Evolutionary conservation across 2,797 vertebrate genomes (phyloP).

Genomic region (Artibeus lituratus): DNA sequence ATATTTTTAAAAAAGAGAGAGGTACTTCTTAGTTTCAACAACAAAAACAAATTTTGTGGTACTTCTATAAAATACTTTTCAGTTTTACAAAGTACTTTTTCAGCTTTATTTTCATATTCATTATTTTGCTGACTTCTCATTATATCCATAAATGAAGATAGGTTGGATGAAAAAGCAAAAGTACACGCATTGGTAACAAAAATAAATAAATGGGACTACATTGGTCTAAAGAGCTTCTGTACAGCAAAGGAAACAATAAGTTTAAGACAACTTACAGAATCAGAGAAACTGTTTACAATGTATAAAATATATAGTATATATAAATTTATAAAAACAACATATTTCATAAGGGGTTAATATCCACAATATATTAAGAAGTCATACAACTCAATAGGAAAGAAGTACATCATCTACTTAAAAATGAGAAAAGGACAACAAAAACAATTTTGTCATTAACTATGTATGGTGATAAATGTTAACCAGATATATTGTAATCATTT

Average conservation of each 20-base stretch:
- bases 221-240: neutral
- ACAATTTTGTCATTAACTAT: neutral
- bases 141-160: neutral
- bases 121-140: neutral
- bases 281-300: neutral
- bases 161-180: neutral
- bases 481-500: neutral
- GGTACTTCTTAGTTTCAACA: no score
- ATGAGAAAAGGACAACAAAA: neutral
- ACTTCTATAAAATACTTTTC: neutral
- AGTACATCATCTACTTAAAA: neutral
- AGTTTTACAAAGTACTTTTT: neutral
- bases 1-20: no score
- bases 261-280: neutral
- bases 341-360: neutral
- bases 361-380: neutral
- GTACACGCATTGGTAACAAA: neutral
- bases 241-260: neutral
- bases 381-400: neutral
- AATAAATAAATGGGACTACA: neutral
- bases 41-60: neutral
- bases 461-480: neutral
- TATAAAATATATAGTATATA: neutral
- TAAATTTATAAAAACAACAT: neutral
- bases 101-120: neutral